Conservation (phyloP, 64 coral and sea anemone species). For the Montipora capricornis region DNA sequence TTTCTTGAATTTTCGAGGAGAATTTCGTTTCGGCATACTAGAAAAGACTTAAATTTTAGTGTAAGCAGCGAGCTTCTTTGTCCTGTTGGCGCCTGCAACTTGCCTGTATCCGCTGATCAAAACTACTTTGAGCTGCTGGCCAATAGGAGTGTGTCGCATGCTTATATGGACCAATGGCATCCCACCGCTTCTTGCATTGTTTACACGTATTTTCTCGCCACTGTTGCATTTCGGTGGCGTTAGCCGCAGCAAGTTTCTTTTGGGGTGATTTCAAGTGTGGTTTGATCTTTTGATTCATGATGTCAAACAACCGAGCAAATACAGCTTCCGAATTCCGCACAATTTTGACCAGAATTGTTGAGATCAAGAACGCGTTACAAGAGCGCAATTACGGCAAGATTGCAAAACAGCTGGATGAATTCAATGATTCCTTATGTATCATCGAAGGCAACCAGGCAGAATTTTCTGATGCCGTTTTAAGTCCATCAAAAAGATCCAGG, state of each 20-base stretch:
- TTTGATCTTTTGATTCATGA: neutral
- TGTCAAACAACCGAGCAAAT: neutral
- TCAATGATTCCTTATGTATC: neutral
- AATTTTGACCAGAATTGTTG: neutral
- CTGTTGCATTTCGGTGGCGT: too few relatives aligned
- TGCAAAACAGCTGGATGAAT: neutral
- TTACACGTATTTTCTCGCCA: too few relatives aligned
- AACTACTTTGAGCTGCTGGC: neutral
- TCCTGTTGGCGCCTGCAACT: neutral
- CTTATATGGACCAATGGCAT: neutral
- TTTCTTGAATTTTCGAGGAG: neutral
- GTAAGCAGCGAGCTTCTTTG: neutral
- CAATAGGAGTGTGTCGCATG: neutral
- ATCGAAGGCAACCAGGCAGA: neutral
- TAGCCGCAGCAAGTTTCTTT: too few relatives aligned
- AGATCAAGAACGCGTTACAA: neutral
- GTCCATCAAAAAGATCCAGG: neutral
- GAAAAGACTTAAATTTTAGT: neutral
- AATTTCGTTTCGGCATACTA: neutral
- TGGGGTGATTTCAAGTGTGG: too few relatives aligned
- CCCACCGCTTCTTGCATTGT: neutral
- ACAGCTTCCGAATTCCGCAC: neutral
- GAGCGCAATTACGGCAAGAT: neutral
- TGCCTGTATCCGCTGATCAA: neutral
- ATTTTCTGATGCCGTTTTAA: neutral